Evolutionary conservation across 1,140 invertebrate species (phyloP).

Genomic region (Drosophila sturtevanti): DNA sequence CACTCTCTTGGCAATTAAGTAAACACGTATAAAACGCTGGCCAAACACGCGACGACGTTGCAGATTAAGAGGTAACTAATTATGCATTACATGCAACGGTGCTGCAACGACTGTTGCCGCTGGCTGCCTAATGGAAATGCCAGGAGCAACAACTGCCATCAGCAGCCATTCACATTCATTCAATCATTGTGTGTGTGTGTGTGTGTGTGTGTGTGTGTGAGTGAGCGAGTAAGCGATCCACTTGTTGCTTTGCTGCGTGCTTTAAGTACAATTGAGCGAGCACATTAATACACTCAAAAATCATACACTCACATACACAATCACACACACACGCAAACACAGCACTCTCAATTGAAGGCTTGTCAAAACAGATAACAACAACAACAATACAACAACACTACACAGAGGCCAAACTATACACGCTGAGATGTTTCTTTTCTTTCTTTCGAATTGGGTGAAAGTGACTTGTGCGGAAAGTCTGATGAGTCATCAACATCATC

Average conservation of each 20-base stretch:
- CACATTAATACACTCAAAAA: neutral
- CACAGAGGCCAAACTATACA: neutral
- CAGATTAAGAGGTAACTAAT: constrained; percentile 70
- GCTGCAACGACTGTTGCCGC: constrained; percentile 28
- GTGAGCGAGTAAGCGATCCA: neutral
- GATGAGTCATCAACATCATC: neutral
- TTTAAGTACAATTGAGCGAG: constrained; percentile 10
- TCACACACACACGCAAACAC: neutral
- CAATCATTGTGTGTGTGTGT: constrained; percentile 4
- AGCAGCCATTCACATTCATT: constrained; percentile 29
- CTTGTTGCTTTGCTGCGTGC: constrained; percentile 8
- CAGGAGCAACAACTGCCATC: neutral
- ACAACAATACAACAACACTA: neutral
- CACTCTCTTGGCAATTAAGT: constrained; percentile 25
- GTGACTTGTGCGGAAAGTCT: neutral
- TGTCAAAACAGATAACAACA: constrained; percentile 11
- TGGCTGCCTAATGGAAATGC: constrained; percentile 44
- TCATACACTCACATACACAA: constrained; percentile 1
- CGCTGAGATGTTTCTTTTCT: neutral
- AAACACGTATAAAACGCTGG: constrained; percentile 60
- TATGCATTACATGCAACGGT: constrained; percentile 62
- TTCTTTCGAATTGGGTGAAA: neutral
- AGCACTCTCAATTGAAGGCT: constrained; percentile 5
- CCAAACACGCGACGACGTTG: constrained; percentile 35
- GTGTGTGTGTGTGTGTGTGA: too few relatives aligned